Evolutionary conservation across 2,888 invertebrate genomes (phyloP).

Genomic region (Spicauda simplicius): DNA sequence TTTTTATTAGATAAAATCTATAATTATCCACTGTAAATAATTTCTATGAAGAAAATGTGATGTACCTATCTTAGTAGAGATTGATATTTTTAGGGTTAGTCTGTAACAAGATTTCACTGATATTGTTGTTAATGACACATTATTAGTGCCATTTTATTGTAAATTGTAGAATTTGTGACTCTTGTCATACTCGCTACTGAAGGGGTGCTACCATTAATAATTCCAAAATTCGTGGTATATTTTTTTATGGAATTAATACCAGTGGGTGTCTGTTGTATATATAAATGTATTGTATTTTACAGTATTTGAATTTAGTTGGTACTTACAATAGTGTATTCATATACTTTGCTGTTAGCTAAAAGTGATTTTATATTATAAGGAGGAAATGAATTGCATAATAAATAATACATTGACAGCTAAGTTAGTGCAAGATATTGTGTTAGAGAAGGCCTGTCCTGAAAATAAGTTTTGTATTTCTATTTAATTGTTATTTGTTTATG

Average conservation of each 20-base stretch:
- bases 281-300: constrained; percentile 82
- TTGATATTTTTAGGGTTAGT: constrained; percentile 78
- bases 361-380: constrained; percentile 83
- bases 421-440: constrained; percentile 78
- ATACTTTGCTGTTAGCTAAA: constrained; percentile 80
- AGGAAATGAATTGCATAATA: constrained; percentile 80
- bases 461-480: constrained; percentile 83
- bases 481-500: constrained; percentile 86
- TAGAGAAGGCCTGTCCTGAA: constrained; percentile 77
- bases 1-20: constrained; percentile 82
- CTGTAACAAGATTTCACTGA: constrained; percentile 84
- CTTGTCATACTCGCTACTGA: constrained; percentile 86
- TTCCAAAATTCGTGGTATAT: constrained; percentile 82
- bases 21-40: constrained; percentile 79
- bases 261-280: constrained; percentile 83
- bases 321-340: constrained; percentile 82
- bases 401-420: constrained; percentile 82
- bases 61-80: constrained; percentile 73
- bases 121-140: constrained; percentile 81
- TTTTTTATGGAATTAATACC: constrained; percentile 83
- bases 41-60: constrained; percentile 73
- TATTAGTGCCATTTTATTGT: constrained; percentile 83
- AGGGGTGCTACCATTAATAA: constrained; percentile 86
- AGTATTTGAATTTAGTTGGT: constrained; percentile 83
- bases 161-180: constrained; percentile 83